phyloP scores from a whole-genome alignment of 2,113 vertebrate species.

The Lathamus discolor region DNA sequence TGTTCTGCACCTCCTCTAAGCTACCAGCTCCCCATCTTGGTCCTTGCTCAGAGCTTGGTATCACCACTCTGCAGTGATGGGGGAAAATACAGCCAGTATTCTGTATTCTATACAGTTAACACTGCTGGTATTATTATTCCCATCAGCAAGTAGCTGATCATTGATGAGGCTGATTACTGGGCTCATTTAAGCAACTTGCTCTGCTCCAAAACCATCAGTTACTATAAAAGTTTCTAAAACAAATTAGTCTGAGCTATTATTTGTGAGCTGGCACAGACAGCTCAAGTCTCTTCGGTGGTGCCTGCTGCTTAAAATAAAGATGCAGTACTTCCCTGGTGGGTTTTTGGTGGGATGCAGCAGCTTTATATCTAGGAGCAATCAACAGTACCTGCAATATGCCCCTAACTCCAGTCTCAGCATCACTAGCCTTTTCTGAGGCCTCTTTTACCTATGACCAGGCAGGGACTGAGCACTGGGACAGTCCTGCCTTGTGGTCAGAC shows the following conservation, averaged over 20 bases:
- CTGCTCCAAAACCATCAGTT: not conserved
- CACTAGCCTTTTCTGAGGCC: not conserved
- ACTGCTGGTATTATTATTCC: not conserved
- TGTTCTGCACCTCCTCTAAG: not conserved
- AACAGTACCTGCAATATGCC: rapidly evolving
- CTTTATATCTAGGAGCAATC: not conserved
- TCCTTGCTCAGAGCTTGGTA: not conserved
- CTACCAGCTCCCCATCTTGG: rapidly evolving
- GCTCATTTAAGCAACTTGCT: constrained; percentile 15
- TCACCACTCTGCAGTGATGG: not conserved
- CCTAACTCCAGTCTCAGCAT: not conserved
- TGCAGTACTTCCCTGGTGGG: not conserved
- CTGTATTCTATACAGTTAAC: not conserved
- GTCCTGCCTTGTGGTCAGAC: not conserved
- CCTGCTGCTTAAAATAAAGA: not conserved
- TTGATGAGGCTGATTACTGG: constrained; percentile 5
- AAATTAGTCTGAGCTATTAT: not conserved
- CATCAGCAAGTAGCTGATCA: not conserved
- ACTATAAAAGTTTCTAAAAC: constrained; percentile 6
- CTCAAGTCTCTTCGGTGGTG: not conserved
- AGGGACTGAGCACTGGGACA: not conserved
- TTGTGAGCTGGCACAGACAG: not conserved
- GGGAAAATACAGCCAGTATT: not conserved
- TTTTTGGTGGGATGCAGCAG: not conserved
- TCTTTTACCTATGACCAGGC: not conserved